phyloP scores from a whole-genome alignment of 2,113 vertebrate genomes.

The Psilopogon haemacephalus region DNA sequence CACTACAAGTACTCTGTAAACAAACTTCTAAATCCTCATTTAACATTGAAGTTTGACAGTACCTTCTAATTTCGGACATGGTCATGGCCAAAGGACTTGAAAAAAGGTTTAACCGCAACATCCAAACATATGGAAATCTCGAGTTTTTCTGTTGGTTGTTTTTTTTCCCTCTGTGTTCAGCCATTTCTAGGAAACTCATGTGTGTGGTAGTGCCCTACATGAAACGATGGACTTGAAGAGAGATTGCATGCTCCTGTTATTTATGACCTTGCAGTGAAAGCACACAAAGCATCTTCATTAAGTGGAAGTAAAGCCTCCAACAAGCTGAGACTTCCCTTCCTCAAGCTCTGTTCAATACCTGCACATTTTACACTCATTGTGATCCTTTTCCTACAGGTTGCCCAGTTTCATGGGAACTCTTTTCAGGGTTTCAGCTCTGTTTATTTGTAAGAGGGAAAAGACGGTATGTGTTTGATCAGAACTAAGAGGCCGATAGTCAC shows the following conservation, averaged over 20 bases:
- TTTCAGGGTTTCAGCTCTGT: not conserved
- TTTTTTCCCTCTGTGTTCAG: not conserved
- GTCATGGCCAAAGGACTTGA: not conserved
- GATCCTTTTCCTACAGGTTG: not conserved
- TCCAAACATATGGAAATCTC: not conserved
- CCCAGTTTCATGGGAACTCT: not conserved
- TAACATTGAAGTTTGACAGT: not conserved
- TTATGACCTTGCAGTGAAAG: not conserved
- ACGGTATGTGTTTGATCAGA: too few species aligned
- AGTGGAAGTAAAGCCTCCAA: not conserved
- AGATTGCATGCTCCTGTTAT: not conserved
- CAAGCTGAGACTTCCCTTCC: not conserved
- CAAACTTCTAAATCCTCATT: not conserved
- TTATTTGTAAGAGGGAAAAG: too few species aligned
- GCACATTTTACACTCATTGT: not conserved
- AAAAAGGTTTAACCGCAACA: not conserved
- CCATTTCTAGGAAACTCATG: not conserved
- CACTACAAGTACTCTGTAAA: too few species aligned
- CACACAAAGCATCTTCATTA: not conserved
- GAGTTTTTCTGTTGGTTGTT: not conserved
- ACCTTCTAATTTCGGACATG: not conserved
- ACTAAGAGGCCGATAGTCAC: too few species aligned
- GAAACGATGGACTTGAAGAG: not conserved
- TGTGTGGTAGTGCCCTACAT: not conserved
- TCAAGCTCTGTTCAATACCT: not conserved